These are phyloP conservation scores for Ceyx margarethae DNA, from an alignment of 2,113 vertebrate species.

Conservation along the genomic window DNA sequence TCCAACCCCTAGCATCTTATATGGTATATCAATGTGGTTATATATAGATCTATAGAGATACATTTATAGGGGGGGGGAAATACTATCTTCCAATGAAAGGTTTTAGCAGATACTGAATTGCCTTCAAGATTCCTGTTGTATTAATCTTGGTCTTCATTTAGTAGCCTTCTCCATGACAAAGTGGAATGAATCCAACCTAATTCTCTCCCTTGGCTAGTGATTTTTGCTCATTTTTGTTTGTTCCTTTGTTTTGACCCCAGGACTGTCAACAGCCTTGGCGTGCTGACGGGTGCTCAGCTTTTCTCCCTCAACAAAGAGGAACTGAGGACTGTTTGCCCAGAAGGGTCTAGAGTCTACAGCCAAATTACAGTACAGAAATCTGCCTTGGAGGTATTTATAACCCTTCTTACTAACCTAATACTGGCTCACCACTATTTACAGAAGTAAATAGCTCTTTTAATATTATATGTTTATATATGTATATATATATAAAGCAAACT, in stretches of 20 bases:
- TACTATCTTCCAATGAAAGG: background rate
- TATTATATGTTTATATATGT: background rate
- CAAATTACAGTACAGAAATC: conserved; percentile 95
- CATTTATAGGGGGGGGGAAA: background rate
- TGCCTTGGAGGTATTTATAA: conserved; percentile 84
- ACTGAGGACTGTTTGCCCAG: conserved; percentile 90
- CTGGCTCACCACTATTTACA: rapidly evolving
- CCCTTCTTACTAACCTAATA: background rate
- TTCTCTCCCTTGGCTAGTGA: background rate
- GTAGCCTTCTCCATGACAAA: background rate
- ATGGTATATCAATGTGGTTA: background rate
- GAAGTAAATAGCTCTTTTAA: background rate
- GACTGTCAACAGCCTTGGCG: conserved; percentile 91
- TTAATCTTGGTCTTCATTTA: background rate
- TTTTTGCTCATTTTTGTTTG: background rate
- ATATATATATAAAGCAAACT: background rate
- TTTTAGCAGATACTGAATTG: background rate
- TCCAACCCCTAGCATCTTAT: too few relatives aligned
- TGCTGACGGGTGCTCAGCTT: conserved; percentile 93
- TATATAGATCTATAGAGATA: background rate
- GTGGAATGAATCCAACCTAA: background rate
- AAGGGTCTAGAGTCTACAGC: conserved; percentile 90
- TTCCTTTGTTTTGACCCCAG: conserved; percentile 60
- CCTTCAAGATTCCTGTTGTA: background rate
- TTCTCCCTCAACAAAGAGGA: conserved; percentile 98